These are phyloP conservation scores for Drosophila novamexicana DNA, from an alignment of 1,140 invertebrate genomes.

Conservation along the genomic window DNA sequence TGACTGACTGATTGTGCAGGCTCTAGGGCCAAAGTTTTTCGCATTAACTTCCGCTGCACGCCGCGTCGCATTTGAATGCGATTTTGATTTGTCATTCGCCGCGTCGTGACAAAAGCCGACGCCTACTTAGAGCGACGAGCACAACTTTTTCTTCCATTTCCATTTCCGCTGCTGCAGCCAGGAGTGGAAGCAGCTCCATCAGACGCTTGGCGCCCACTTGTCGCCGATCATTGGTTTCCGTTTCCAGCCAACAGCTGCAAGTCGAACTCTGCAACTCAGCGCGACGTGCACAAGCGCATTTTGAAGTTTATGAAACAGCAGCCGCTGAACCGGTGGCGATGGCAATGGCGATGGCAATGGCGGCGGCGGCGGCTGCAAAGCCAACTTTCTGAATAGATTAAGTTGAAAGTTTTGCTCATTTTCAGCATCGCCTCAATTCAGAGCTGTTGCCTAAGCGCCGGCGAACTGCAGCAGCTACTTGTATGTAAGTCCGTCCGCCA, in stretches of 20 bases:
- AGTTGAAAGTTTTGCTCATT: constrained; percentile 82
- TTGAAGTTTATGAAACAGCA: constrained; percentile 78
- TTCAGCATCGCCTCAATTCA: constrained; percentile 74
- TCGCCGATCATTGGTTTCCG: constrained; percentile 82
- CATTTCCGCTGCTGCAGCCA: constrained; percentile 48
- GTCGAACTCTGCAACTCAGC: constrained; percentile 36
- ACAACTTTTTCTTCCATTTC: constrained; percentile 60
- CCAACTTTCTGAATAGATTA: constrained; percentile 82
- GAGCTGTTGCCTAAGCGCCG: constrained; percentile 43
- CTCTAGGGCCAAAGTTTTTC: constrained; percentile 77
- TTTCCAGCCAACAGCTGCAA: constrained; percentile 37
- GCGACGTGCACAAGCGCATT: constrained; percentile 79
- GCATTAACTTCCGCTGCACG: constrained; percentile 81
- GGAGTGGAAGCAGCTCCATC: constrained; percentile 12
- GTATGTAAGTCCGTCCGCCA: constrained; percentile 8
- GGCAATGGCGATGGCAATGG: background rate
- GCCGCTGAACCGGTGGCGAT: background rate
- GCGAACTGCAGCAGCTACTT: constrained; percentile 25
- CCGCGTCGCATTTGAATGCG: constrained; percentile 80
- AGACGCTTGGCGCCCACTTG: constrained; percentile 62
- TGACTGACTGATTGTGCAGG: constrained; percentile 75
- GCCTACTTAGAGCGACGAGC: constrained; percentile 57
- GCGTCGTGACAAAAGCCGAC: constrained; percentile 76
- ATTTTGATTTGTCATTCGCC: constrained; percentile 81
- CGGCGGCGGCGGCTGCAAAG: constrained; percentile 34